phyloP scores from a whole-genome alignment of 2,113 vertebrate genomes.

The Glaucidium brasilianum region DNA sequence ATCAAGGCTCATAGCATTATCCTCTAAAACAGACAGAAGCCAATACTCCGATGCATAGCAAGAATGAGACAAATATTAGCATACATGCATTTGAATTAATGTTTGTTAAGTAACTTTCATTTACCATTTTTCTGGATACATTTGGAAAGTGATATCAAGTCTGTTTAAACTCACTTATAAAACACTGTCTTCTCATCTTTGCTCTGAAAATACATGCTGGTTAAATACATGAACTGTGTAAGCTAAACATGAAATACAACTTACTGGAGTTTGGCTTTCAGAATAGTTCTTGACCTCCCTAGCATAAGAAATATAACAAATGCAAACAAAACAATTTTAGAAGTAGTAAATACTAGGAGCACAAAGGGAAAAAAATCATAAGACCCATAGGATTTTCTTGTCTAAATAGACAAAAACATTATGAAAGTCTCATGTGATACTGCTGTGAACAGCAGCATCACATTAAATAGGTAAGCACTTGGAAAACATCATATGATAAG shows the following conservation, averaged over 20 bases:
- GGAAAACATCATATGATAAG: not conserved
- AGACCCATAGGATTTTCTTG: not conserved
- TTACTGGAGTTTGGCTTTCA: not conserved
- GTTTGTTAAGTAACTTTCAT: not conserved
- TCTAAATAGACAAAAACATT: not conserved
- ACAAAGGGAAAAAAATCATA: not conserved
- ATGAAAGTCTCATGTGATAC: not conserved
- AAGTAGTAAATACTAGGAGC: not conserved
- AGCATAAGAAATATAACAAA: not conserved
- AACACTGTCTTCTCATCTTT: not conserved
- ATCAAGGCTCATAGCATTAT: not conserved
- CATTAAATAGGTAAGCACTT: not conserved
- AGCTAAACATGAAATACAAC: not conserved
- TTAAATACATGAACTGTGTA: not conserved
- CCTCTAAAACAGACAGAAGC: not conserved
- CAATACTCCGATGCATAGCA: not conserved
- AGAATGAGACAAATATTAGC: not conserved
- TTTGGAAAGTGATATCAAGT: not conserved
- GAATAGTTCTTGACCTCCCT: not conserved
- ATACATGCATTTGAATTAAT: not conserved
- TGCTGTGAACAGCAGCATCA: not conserved
- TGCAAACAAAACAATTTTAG: not conserved
- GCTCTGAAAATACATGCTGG: not conserved
- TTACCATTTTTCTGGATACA: not conserved
- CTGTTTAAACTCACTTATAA: not conserved